Percentiles rank a stretch among this genome's conserved stretches.
Evolutionary conservation across 2,888 invertebrate species (phyloP).

Genomic region (Gymnoscelis rufifasciata): DNA sequence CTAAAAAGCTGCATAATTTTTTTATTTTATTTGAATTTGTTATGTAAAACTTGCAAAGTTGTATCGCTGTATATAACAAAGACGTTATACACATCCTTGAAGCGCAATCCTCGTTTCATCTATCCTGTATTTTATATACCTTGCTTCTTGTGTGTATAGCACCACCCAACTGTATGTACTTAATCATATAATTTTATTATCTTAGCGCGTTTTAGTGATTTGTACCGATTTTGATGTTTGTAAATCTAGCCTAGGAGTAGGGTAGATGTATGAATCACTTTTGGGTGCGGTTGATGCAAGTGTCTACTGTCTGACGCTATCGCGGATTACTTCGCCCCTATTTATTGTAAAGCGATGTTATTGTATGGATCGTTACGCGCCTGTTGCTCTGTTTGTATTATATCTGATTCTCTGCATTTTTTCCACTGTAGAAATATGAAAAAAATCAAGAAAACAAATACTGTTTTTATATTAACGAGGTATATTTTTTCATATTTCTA

Average conservation of each 20-base stretch:
- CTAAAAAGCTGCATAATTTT: too few relatives aligned
- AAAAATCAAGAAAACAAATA: too few relatives aligned
- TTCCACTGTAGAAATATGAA: constrained; percentile 23
- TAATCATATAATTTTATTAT: constrained; percentile 13
- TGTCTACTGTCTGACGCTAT: too few relatives aligned
- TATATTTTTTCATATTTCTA: constrained; percentile 23
- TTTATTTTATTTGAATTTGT: too few relatives aligned
- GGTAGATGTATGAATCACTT: constrained; percentile 25
- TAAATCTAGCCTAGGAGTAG: constrained; percentile 10
- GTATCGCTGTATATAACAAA: too few relatives aligned
- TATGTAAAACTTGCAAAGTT: too few relatives aligned
- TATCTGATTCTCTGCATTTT: constrained; percentile 26
- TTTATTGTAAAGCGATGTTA: constrained; percentile 28
- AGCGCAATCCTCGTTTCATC: too few relatives aligned
- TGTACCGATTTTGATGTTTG: constrained; percentile 9
- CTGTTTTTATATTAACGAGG: constrained; percentile 12
- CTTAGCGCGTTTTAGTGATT: constrained; percentile 14
- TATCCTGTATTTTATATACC: not conserved
- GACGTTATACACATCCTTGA: too few relatives aligned
- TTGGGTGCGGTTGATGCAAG: constrained; percentile 21
- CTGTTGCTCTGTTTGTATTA: constrained; percentile 38
- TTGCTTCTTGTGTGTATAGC: not conserved
- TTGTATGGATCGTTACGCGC: constrained; percentile 28
- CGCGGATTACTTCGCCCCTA: not conserved
- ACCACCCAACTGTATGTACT: constrained; percentile 16